These are phyloP conservation scores for Chirona hameri DNA, from an alignment of 2,888 invertebrate species.

Conservation along the genomic window DNA sequence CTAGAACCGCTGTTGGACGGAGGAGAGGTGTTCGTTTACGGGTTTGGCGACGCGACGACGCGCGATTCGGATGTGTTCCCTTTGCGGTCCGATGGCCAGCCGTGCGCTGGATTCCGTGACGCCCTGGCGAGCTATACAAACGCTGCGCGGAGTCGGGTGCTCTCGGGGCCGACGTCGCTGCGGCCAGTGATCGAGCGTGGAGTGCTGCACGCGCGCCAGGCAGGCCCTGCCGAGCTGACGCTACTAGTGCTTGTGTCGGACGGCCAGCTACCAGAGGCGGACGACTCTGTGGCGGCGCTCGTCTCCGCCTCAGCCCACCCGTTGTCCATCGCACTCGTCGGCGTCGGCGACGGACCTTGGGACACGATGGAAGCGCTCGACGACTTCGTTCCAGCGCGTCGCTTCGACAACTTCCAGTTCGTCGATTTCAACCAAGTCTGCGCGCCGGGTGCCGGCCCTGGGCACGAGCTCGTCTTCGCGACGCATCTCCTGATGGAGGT, in stretches of 20 bases:
- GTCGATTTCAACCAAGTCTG: conserved; percentile 50
- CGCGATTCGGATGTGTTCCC: conserved; percentile 50
- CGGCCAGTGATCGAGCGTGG: conserved; percentile 53
- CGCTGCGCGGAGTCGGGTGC: conserved; percentile 48
- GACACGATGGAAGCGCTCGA: conserved; percentile 53
- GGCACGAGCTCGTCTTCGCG: conserved; percentile 48
- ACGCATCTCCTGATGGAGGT: conserved; percentile 53
- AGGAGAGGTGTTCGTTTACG: conserved; percentile 51
- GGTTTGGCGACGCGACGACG: conserved; percentile 52
- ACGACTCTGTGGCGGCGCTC: conserved; percentile 50
- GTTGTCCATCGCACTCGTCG: conserved; percentile 52
- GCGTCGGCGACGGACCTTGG: conserved; percentile 55
- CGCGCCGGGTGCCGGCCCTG: conserved; percentile 40
- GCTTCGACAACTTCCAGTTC: conserved; percentile 55
- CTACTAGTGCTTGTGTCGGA: conserved; percentile 54
- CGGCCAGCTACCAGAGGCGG: conserved; percentile 53
- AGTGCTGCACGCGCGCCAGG: conserved; percentile 48
- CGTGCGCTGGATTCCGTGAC: conserved; percentile 46
- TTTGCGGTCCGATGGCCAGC: conserved; percentile 45
- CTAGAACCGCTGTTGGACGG: conserved; percentile 51
- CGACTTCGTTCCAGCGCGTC: conserved; percentile 50
- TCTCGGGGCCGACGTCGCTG: conserved; percentile 54
- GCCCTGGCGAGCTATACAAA: conserved; percentile 50
- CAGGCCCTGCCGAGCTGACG: conserved; percentile 50
- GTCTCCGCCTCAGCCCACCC: conserved; percentile 52